Evolutionary conservation across 2,113 vertebrate genomes (phyloP), one percentile per base, ranked within the genome.

Genomic region (Esox niger): DNA sequence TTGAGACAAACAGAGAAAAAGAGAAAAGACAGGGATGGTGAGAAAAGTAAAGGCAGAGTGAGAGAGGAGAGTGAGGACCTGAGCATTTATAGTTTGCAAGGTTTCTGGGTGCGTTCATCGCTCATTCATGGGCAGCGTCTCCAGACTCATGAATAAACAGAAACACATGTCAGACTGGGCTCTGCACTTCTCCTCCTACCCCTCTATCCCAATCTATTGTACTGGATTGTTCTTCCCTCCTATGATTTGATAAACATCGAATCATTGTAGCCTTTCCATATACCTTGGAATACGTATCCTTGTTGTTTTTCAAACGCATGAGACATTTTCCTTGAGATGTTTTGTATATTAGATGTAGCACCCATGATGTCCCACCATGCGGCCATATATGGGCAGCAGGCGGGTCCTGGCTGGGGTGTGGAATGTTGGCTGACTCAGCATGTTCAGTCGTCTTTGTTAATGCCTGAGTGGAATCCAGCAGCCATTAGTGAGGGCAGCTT

Each of bases 1-100:
- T 59, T 49, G 20, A 71, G 60, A 15, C 47, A 58, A 82, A 80
- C 82, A 87, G 47, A 79, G 81, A 83, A 86, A 78, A 81, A 76
- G 81, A 83, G 79, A 49, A 23, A 32, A 82, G 77, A 77, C n/a
- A 70, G 57, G 86, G 75, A 87, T n/a, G n/a, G n/a, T n/a, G 71
- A 85, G 87, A 85, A 80, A 84, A 81, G 82, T 10, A 78, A 31
- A 35, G 43, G 73, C 55, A 68, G 21, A 57, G 54, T 26, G n/a
- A 56, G n/a, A 56, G 8, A 21, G 2, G 15, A 57, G 2, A 29
- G 55, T 9, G 49, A 54, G 21, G 21, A 10, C 21, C n/a, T 21
- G 21, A 54, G 49, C 25, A 56, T 21, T 26, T 8, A 56, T 38
- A 13, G 35, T 38, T 38, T 38, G 35, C 65, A 57, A 71, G 63